A percentile compares a stretch with the other conserved stretches of the same genome.
phyloP scores from a whole-genome alignment of 2,888 invertebrate species.

The Hoplodrina ambigua region DNA sequence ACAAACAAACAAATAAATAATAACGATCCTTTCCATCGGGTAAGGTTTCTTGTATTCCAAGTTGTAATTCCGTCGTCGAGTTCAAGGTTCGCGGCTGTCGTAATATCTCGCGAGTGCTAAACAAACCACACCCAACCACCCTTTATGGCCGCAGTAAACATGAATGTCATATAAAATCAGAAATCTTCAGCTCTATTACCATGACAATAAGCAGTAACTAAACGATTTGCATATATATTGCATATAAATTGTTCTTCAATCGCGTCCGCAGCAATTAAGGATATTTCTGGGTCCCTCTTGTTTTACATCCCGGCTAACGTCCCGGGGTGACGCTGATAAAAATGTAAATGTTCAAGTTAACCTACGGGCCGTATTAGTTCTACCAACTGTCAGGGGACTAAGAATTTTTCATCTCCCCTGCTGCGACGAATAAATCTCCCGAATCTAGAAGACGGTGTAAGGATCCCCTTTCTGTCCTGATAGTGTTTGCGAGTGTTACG shows the following conservation, averaged over 20 bases:
- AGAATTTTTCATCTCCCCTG: constrained; percentile 76
- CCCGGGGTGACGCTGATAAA: constrained; percentile 72
- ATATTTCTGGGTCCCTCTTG: constrained; percentile 70
- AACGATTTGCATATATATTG: constrained; percentile 85
- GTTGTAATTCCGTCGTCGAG: constrained; percentile 33
- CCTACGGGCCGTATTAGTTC: constrained; percentile 72
- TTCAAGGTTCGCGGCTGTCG: constrained; percentile 47
- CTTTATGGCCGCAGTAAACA: constrained; percentile 55
- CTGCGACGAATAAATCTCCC: constrained; percentile 79
- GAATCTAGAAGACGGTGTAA: constrained; percentile 69
- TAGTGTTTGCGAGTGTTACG: constrained; percentile 64
- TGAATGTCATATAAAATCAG: constrained; percentile 56
- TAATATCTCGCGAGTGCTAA: constrained; percentile 45
- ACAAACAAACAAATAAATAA: constrained; percentile 31
- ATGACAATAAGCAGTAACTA: constrained; percentile 72
- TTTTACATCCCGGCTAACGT: constrained; percentile 80
- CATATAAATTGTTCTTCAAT: constrained; percentile 78
- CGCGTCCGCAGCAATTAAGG: constrained; percentile 79
- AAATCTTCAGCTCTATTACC: constrained; percentile 61
- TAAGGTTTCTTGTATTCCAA: constrained; percentile 17
- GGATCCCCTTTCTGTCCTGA: constrained; percentile 60
- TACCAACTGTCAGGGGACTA: constrained; percentile 69
- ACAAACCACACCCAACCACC: constrained; percentile 57
- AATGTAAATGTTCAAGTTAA: constrained; percentile 77
- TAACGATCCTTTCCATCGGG: constrained; percentile 20